Evolutionary conservation across 2,888 invertebrate genomes (phyloP).

Genomic region (Nipponacmea schrenckii): DNA sequence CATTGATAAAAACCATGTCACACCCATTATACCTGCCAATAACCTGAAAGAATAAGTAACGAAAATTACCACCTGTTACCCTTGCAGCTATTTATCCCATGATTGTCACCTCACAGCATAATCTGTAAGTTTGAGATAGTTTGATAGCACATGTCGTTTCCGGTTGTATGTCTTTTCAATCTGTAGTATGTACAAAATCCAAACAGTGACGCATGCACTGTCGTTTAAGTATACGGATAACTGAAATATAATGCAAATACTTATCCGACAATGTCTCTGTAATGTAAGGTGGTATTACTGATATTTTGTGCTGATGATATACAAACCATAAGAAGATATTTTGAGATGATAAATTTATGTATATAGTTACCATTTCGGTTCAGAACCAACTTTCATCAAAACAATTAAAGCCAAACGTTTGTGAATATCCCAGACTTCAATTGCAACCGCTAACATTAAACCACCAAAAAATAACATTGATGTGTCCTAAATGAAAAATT

Average conservation of each 20-base stretch:
- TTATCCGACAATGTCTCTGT: too few species aligned
- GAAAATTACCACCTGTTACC: background rate
- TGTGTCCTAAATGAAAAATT: constrained; percentile 49
- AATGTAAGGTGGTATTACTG: too few species aligned
- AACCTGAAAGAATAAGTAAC: constrained; percentile 35
- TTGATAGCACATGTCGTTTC: too few species aligned
- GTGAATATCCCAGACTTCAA: constrained; percentile 88
- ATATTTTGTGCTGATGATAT: too few species aligned
- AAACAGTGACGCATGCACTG: too few species aligned
- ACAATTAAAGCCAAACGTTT: constrained; percentile 85
- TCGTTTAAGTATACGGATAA: too few species aligned
- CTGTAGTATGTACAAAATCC: too few species aligned
- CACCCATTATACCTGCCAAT: constrained; percentile 70
- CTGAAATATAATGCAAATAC: too few species aligned
- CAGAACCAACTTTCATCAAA: constrained; percentile 73
- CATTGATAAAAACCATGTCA: constrained; percentile 94
- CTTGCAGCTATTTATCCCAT: background rate
- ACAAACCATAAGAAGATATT: background rate
- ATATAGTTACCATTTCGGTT: constrained; percentile 47
- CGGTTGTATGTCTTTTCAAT: too few species aligned
- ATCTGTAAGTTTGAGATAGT: background rate
- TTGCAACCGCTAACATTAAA: constrained; percentile 87
- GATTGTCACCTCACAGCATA: background rate
- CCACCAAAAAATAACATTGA: constrained; percentile 75
- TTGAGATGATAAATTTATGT: too few species aligned